Base-by-base conservation (phyloP, 2,797 vertebrate genomes). In the Spinus olivaceus region DNA sequence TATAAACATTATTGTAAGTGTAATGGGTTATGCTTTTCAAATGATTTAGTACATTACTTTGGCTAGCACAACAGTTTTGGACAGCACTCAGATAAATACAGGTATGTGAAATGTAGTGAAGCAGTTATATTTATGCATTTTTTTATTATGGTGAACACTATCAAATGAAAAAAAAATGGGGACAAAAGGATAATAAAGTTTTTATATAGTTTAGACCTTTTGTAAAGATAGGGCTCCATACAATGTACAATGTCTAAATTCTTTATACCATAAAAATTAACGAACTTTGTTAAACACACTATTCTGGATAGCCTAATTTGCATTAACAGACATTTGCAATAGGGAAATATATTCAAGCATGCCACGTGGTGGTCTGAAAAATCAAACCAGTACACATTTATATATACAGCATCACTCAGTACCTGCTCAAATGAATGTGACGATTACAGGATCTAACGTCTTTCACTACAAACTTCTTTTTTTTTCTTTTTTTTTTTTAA, bases 351-450 rank as follows among this genome's bases (percentile, higher is more conserved):
- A 98, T 98, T 98, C 98, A 99, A 97, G 98, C 98, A 99, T 99
- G 98, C 99, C 98, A 98, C 98, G 98, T 99, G 99, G 98, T 99
- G 98, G 97, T 98, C 98, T 98, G 96, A 98, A 98, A 98, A 98
- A 98, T 98, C 98, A 99, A 98, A 99, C 99, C 98, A 98, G 98
- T 98, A 99, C 97, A 98, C 94, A 98, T 96, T 97, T 96, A 98
- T 98, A 99, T 99, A 98, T 98, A 99, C 99, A 99, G 98, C 98
- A 97, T 99, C 99, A 99, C 98, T 99, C 99, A 99, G 99, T 99
- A 99, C 99, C 99, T 99, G 99, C 98, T 99, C 99, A 99, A 99
- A 99, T 98, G 98, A 99, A 98, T 88, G 99, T 99, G 99, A 99
- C 97, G 97, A 97, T 98, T 98, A 99, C 97, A 98, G 98, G 98